phyloP scores from a whole-genome alignment of 2,888 invertebrate species.

The Leucophora obtusa region DNA sequence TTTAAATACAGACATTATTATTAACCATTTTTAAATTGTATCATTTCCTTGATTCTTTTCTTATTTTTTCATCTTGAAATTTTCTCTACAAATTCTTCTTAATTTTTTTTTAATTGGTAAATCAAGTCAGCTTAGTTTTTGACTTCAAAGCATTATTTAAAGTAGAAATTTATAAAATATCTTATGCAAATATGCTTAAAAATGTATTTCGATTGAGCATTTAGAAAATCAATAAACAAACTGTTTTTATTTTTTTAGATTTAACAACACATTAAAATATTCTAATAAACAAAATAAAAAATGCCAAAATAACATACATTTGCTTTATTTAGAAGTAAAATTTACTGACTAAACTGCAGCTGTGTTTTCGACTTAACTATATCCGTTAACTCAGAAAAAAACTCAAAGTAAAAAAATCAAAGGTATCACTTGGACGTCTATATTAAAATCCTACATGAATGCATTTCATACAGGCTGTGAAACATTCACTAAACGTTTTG shows the following conservation, averaged over 20 bases:
- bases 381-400: no score
- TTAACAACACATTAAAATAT: constrained; percentile 28
- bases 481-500: no score
- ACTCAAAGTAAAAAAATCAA: no score
- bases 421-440: no score
- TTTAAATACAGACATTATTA: background rate
- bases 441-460: no score
- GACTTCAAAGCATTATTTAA: constrained; percentile 23
- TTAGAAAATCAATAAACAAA: constrained; percentile 26
- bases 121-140: constrained; percentile 22
- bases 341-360: no score
- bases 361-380: no score
- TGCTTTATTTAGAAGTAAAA: background rate
- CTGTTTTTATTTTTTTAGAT: constrained; percentile 32
- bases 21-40: constrained; percentile 19
- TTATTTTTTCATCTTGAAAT: background rate
- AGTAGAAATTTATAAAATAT: background rate
- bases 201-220: constrained; percentile 10
- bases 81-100: constrained; percentile 6
- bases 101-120: constrained; percentile 8
- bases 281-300: constrained; percentile 37
- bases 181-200: background rate
- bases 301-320: background rate
- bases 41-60: constrained; percentile 7
- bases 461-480: no score